Percentiles rank a stretch among this genome's conserved stretches.
Conservation (phyloP, 2,113 vertebrate species). For the Hemibagrus wyckioides region DNA sequence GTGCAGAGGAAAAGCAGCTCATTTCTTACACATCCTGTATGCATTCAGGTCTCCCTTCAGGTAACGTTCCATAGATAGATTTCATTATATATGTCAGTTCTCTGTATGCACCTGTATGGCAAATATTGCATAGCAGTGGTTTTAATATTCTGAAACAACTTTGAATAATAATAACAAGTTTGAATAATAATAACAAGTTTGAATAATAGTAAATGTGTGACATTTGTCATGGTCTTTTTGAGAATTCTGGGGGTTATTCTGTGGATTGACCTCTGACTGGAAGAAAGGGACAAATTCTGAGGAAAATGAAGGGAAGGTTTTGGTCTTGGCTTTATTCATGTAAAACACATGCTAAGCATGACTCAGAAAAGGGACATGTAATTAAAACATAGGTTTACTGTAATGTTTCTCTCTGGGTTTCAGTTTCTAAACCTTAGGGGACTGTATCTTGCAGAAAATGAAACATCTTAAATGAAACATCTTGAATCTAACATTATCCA, state of each 20-base stretch:
- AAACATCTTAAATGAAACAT: neutral
- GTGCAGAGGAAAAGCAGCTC: neutral
- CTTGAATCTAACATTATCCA: neutral
- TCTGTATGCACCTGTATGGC: neutral
- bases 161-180: neutral
- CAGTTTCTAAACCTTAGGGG: neutral
- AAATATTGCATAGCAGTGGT: neutral
- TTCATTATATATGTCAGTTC: neutral
- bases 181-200: neutral
- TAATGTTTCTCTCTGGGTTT: neutral
- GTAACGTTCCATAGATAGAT: neutral
- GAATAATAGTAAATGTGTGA: neutral
- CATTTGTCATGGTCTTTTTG: neutral
- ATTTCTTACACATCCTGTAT: slow-evolving; percentile 8
- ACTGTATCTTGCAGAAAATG: neutral
- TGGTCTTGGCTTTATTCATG: neutral
- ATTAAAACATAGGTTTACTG: neutral
- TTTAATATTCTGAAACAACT: neutral
- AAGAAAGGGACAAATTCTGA: neutral
- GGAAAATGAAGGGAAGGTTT: neutral
- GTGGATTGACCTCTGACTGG: neutral
- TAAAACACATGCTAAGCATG: neutral
- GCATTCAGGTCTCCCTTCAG: neutral
- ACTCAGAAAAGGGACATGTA: slow-evolving; percentile 5
- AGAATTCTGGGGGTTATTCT: neutral